Evolutionary conservation across 2,113 vertebrate genomes (phyloP).

Genomic region (Entomyzon cyanotis): DNA sequence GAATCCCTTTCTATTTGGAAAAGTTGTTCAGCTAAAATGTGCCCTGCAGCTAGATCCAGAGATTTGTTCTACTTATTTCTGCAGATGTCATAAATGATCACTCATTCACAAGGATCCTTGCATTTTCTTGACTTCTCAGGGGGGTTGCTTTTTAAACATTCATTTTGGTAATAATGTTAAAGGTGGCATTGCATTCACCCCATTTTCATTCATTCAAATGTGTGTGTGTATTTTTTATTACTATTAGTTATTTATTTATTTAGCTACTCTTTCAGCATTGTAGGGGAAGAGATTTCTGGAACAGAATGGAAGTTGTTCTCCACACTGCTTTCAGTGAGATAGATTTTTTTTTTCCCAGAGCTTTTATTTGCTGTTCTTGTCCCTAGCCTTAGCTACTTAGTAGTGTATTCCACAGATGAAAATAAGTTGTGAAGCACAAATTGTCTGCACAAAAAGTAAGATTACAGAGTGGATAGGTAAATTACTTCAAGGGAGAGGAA

Average conservation of each 20-base stretch:
- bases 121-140: neutral
- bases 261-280: neutral
- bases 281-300: neutral
- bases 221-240: no score
- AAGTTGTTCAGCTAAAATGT: neutral
- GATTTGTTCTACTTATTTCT: neutral
- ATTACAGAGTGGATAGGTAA: neutral
- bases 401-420: neutral
- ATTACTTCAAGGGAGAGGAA: neutral
- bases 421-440: neutral
- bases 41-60: neutral
- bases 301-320: neutral
- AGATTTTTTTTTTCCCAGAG: neutral
- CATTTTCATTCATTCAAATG: neutral
- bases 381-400: neutral
- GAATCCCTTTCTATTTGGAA: neutral
- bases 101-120: neutral
- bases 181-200: neutral
- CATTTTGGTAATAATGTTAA: neutral
- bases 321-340: neutral
- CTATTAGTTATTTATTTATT: neutral
- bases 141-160: neutral
- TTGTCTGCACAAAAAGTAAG: neutral
- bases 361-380: neutral
- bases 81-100: neutral